A percentile compares a stretch with the other conserved stretches of the same genome.
phyloP scores from a whole-genome alignment of 2,888 invertebrate genomes.

The Lasioglossum oenotherae region DNA sequence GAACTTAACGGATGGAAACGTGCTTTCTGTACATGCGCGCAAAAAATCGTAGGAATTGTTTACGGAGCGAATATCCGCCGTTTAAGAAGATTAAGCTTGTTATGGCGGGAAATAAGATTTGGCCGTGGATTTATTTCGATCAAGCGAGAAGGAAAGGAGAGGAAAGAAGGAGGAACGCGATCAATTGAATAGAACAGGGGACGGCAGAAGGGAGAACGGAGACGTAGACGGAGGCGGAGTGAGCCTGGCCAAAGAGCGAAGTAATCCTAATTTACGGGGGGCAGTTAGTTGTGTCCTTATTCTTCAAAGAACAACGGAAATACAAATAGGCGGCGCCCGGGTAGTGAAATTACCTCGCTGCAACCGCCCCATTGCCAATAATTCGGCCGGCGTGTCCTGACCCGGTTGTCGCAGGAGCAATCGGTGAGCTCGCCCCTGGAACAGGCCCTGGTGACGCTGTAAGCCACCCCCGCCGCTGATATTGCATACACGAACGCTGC shows the following conservation, averaged over 20 bases:
- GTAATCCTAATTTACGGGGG: conserved; percentile 23
- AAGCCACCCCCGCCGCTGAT: conserved; percentile 95
- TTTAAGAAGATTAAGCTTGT: not conserved
- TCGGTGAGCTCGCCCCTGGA: conserved; percentile 94
- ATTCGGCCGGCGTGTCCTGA: conserved; percentile 89
- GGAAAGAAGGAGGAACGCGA: not conserved
- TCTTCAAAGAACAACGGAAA: conserved; percentile 20
- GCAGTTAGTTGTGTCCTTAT: conserved; percentile 7
- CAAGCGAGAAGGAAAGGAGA: not conserved
- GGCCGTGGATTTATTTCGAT: not conserved
- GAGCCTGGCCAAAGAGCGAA: not conserved
- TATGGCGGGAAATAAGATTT: not conserved
- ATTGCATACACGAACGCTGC: conserved; percentile 96
- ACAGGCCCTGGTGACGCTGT: conserved; percentile 94
- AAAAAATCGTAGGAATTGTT: too few relatives aligned
- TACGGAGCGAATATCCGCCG: too few relatives aligned
- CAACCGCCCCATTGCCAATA: conserved; percentile 98
- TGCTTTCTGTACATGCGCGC: too few relatives aligned
- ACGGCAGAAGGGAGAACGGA: not conserved
- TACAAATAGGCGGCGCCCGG: conserved; percentile 28
- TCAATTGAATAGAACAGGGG: not conserved
- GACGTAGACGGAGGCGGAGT: not conserved
- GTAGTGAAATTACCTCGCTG: conserved; percentile 88
- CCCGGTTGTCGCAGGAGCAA: conserved; percentile 94
- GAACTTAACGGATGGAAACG: too few relatives aligned